These are phyloP conservation scores for Minunthozetes semirufus DNA, from an alignment of 2,888 invertebrate genomes.

Conservation along the genomic window DNA sequence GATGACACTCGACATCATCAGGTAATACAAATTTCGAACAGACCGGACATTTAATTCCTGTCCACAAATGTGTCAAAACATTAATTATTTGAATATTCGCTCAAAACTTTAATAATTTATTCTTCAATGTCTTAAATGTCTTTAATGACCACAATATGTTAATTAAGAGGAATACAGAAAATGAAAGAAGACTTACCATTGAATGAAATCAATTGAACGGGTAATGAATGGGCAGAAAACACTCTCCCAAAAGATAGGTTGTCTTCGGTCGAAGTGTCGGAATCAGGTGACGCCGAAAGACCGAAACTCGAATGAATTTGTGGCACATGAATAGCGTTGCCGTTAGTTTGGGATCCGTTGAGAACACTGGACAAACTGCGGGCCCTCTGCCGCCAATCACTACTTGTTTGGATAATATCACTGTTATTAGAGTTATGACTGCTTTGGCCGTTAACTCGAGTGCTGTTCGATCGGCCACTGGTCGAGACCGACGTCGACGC, in stretches of 20 bases:
- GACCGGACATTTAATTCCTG: slow-evolving; percentile 98
- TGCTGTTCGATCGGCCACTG: slow-evolving; percentile 3
- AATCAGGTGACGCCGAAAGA: slow-evolving; percentile 41
- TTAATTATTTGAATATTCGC: too few species aligned
- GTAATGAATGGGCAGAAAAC: slow-evolving; percentile 70
- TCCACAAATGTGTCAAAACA: slow-evolving; percentile 43
- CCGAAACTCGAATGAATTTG: slow-evolving; percentile 39
- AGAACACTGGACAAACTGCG: slow-evolving; percentile 42
- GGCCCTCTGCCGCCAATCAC: slow-evolving; percentile 41
- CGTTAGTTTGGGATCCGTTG: slow-evolving; percentile 39
- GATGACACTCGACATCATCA: slow-evolving; percentile 97
- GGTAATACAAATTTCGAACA: slow-evolving; percentile 97
- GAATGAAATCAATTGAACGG: slow-evolving; percentile 84
- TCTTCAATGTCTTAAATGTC: too few species aligned
- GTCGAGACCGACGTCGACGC: neutral
- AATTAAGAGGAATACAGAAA: neutral
- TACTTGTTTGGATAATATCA: slow-evolving; percentile 11
- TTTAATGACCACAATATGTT: too few species aligned
- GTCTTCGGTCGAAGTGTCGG: slow-evolving; percentile 39
- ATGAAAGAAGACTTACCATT: slow-evolving; percentile 62
- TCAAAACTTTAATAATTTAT: too few species aligned
- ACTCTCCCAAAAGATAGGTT: slow-evolving; percentile 40
- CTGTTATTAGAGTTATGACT: neutral
- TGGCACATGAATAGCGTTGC: slow-evolving; percentile 36
- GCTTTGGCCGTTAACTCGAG: neutral